Conservation (phyloP, 2,888 invertebrate species). For the Schizotus pectinicornis region DNA sequence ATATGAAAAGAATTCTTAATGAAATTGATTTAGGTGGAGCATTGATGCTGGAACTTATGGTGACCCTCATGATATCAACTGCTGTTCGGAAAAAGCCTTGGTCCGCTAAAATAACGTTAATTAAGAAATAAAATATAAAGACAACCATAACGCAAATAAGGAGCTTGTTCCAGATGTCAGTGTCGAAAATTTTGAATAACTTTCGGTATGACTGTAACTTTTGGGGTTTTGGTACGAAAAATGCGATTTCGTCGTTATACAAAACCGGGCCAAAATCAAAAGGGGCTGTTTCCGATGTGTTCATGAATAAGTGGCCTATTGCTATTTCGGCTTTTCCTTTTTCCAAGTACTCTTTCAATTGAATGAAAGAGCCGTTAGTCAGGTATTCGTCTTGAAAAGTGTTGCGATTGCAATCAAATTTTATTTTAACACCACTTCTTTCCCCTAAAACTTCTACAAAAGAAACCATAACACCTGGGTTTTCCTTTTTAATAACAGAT, state of each 20-base stretch:
- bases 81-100: not conserved
- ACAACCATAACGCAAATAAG: not conserved
- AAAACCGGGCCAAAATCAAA: slow-evolving; percentile 34
- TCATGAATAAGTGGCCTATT: slow-evolving; percentile 38
- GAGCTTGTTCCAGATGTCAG: slow-evolving; percentile 22
- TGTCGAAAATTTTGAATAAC: slow-evolving; percentile 23
- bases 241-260: slow-evolving; percentile 26
- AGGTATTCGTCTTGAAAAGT: not conserved
- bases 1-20: slow-evolving; percentile 28
- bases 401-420: not conserved
- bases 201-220: slow-evolving; percentile 26
- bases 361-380: not conserved
- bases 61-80: not conserved
- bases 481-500: not conserved
- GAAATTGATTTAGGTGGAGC: slow-evolving; percentile 4
- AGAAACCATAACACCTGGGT: slow-evolving; percentile 3
- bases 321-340: slow-evolving; percentile 23
- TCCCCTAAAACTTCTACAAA: not conserved
- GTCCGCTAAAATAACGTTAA: not conserved
- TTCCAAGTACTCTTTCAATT: not conserved
- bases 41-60: not conserved
- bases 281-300: slow-evolving; percentile 24
- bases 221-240: slow-evolving; percentile 23
- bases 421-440: not conserved
- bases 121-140: slow-evolving; percentile 5